Conservation (phyloP, 2,888 invertebrate species). For the Gymnosoma rotundatum region DNA sequence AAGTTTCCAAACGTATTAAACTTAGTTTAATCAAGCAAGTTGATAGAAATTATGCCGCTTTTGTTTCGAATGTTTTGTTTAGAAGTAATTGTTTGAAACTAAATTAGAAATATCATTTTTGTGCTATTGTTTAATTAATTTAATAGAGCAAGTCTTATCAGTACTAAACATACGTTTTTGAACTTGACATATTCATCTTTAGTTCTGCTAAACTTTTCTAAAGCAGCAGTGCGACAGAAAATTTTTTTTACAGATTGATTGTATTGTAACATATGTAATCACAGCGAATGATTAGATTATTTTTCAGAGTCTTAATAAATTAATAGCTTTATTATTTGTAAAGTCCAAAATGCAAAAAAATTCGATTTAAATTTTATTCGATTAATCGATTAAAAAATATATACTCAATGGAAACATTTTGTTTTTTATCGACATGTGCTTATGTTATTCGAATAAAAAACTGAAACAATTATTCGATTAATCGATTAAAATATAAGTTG, state of each 20-base stretch:
- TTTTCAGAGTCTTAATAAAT: too few relatives aligned
- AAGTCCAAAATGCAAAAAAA: too few relatives aligned
- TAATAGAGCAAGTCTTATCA: slow-evolving; percentile 53
- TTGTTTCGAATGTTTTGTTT: slow-evolving; percentile 38
- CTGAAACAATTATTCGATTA: too few relatives aligned
- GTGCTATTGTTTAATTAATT: slow-evolving; percentile 19
- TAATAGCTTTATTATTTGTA: too few relatives aligned
- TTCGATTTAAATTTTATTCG: too few relatives aligned
- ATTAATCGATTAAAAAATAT: too few relatives aligned
- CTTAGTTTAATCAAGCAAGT: slow-evolving; percentile 20
- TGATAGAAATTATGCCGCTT: slow-evolving; percentile 27
- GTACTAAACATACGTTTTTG: slow-evolving; percentile 60
- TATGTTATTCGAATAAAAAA: too few relatives aligned
- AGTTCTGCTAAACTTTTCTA: slow-evolving; percentile 29
- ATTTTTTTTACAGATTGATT: neutral
- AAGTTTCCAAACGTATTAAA: slow-evolving; percentile 35
- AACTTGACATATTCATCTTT: slow-evolving; percentile 67
- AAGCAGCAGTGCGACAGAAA: neutral
- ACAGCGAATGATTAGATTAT: slow-evolving; percentile 2
- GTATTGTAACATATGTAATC: neutral
- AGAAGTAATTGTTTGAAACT: slow-evolving; percentile 38
- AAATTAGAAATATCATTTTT: slow-evolving; percentile 35
- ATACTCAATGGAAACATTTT: too few relatives aligned
- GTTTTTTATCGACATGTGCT: too few relatives aligned
- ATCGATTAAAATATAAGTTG: too few relatives aligned